These are phyloP conservation scores for Litoditis marina DNA, from an alignment of 2,888 invertebrate species.

Conservation along the genomic window DNA sequence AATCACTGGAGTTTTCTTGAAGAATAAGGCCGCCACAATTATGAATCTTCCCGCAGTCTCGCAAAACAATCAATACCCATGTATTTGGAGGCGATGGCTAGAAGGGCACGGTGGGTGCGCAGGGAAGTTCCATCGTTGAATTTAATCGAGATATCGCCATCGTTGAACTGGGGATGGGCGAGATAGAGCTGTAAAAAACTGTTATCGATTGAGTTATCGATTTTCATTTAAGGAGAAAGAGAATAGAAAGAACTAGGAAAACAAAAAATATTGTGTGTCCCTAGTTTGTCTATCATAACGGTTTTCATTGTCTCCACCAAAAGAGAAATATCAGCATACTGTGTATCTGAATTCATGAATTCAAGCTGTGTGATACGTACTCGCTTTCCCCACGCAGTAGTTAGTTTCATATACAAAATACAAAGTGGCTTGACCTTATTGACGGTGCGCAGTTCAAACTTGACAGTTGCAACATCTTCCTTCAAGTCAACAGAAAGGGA, in stretches of 20 bases:
- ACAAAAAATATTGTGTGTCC: too few species aligned
- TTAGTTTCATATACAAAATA: too few species aligned
- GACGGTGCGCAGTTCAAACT: slow-evolving; percentile 32
- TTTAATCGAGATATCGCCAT: slow-evolving; percentile 35
- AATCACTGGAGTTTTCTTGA: neutral
- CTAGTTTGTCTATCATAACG: too few species aligned
- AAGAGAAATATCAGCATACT: too few species aligned
- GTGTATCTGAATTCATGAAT: neutral
- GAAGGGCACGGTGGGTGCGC: slow-evolving; percentile 27
- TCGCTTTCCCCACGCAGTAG: neutral
- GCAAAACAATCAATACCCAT: too few species aligned
- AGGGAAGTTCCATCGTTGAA: slow-evolving; percentile 35
- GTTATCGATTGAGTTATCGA: neutral
- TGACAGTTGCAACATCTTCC: slow-evolving; percentile 21
- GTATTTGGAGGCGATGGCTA: slow-evolving; percentile 33
- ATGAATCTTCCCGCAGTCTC: neutral
- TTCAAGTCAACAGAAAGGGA: slow-evolving; percentile 24
- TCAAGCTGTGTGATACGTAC: neutral
- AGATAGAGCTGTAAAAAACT: slow-evolving; percentile 29
- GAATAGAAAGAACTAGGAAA: neutral
- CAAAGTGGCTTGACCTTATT: slow-evolving; percentile 22
- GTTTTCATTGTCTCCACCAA: too few species aligned
- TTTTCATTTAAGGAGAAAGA: too few species aligned
- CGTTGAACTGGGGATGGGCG: slow-evolving; percentile 31
- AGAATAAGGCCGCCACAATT: neutral